phyloP scores from a whole-genome alignment of 1,140 invertebrate genomes.

The Phymorhynchus buccinoides region DNA sequence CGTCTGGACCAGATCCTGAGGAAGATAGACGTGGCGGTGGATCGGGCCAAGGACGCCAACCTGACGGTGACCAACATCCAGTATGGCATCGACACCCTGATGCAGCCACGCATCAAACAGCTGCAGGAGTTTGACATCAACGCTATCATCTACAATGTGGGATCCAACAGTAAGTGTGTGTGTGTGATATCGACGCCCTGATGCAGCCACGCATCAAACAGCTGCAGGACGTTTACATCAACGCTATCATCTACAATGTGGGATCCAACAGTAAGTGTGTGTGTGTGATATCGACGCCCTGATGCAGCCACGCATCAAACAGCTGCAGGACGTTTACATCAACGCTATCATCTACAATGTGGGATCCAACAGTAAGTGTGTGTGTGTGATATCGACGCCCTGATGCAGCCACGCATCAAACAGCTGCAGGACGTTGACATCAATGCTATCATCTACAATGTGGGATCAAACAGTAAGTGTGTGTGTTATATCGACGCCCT shows the following conservation, averaged over 20 bases:
- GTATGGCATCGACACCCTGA: conserved; percentile 52
- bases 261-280: conserved; percentile 25
- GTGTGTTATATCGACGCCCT: conserved; percentile 59
- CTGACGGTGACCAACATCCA: conserved; percentile 48
- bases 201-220: conserved; percentile 58
- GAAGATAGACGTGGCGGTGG: conserved; percentile 37
- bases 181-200: conserved; percentile 48
- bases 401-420: no score
- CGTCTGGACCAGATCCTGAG: conserved; percentile 33
- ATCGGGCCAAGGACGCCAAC: conserved; percentile 41
- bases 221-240: conserved; percentile 54
- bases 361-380: conserved; percentile 25
- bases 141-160: conserved; percentile 44
- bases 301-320: conserved; percentile 57
- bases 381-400: conserved; percentile 24
- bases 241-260: conserved; percentile 45
- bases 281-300: conserved; percentile 52
- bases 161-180: conserved; percentile 46
- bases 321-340: conserved; percentile 54
- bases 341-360: conserved; percentile 46
- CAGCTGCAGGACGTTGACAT: no score
- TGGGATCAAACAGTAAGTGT: no score
- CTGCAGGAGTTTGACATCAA: conserved; percentile 55
- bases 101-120: conserved; percentile 59
- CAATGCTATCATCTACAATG: no score